These are phyloP conservation scores for Anguilla rostrata DNA, from an alignment of 2,113 vertebrate species.

Conservation along the genomic window DNA sequence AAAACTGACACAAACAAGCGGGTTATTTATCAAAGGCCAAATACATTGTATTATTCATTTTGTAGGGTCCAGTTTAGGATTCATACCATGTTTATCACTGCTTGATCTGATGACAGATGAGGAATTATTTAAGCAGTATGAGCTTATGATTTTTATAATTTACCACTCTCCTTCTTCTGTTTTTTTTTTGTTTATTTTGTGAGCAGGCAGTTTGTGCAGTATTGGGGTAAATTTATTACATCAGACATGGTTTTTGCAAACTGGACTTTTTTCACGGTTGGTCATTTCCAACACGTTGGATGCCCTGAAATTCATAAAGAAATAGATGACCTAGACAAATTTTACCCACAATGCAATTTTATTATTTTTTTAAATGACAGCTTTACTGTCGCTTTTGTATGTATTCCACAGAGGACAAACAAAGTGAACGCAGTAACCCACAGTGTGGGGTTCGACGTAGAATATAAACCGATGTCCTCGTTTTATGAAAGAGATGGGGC, in stretches of 20 bases:
- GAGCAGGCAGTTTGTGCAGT: neutral
- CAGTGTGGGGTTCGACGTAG: neutral
- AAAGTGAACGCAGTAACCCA: neutral
- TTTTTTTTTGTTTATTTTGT: neutral
- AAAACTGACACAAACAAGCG: neutral
- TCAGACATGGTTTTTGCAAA: neutral
- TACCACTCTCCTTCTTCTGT: neutral
- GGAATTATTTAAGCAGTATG: neutral
- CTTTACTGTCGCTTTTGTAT: neutral
- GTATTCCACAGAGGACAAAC: neutral
- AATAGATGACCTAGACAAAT: neutral
- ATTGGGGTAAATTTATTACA: neutral
- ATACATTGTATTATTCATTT: too few relatives aligned
- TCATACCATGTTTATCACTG: neutral
- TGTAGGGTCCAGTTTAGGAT: neutral
- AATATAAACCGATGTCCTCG: neutral
- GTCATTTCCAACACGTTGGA: neutral
- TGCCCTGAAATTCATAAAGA: neutral
- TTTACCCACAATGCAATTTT: neutral
- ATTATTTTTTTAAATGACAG: neutral
- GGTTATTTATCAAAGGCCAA: neutral
- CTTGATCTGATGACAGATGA: neutral
- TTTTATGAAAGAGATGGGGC: neutral
- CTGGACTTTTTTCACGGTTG: neutral
- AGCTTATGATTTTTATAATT: neutral